Evolutionary conservation across 2,113 vertebrate genomes (phyloP), one percentile per base, ranked within the genome.

Genomic region (Ranitomeya variabilis): DNA sequence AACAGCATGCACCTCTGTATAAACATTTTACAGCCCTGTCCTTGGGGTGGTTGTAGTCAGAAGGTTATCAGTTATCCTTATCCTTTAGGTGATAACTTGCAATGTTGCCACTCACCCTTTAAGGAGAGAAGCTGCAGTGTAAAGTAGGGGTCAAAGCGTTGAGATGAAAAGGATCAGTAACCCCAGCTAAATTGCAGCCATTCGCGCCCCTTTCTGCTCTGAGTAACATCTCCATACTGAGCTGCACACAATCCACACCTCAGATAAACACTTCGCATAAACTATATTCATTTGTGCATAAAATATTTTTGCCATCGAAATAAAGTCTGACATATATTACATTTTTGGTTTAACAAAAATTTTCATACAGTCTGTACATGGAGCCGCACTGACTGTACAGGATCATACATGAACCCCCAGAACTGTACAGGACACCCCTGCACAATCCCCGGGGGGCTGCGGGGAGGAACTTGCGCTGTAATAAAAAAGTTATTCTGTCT

Each of bases 211-310:
- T 19, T 64, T 8, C 6, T 64, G 6, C 18, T 19, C 6, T 7
- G 4, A 16, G 18, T 21, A 21, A 21, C 62, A 21, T 13, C 62
- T 6, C 67, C n/a, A 31, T 31, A 23, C 45, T 76, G 16, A 18
- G 37, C 37, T 18, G 51, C 21, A 59, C 26, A 31, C n/a, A 26
- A 62, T 55, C 64, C 3, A 62, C 67, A 66, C 52, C 18, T 80
- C 21, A 19, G 55, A 15, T 18, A 81, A 67, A 90, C 90, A 90
- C 92, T 93, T 93, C 91, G 93, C 93, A 92, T 94, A 95, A 91
- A 94, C 91, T 93, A 93, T 93, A 92, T 94, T 93, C 91, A 94
- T 94, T 94, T 76, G 94, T 93, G 95, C 91, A 93, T 94, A 93
- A 94, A 94, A 95, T 95, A 94, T 94, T 93, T 45, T 45, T 45